Percentiles rank a stretch among this genome's conserved stretches.
These are phyloP conservation scores for Phymorhynchus buccinoides DNA, from an alignment of 1,140 invertebrate genomes.

Conservation along the genomic window DNA sequence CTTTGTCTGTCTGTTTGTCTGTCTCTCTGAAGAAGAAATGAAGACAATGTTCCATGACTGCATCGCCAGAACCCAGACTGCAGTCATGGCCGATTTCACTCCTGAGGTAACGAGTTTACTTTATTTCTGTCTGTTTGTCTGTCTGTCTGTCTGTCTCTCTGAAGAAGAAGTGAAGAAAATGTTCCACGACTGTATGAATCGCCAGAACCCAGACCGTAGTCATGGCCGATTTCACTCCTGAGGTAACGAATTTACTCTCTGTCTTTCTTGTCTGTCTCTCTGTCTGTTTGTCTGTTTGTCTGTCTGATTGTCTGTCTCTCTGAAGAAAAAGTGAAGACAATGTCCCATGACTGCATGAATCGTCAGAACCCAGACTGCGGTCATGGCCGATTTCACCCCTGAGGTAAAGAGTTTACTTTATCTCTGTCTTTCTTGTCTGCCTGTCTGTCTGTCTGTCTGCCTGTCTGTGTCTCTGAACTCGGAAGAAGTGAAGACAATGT, in stretches of 20 bases:
- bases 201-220: too few relatives aligned
- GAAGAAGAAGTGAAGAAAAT: not conserved
- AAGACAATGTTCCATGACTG: too few relatives aligned
- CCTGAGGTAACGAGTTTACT: too few relatives aligned
- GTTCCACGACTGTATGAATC: not conserved
- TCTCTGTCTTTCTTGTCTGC: not conserved
- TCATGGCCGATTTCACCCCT: too few relatives aligned
- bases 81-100: too few relatives aligned
- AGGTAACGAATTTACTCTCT: not conserved
- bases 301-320: not conserved
- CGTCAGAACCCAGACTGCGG: too few relatives aligned
- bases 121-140: too few relatives aligned
- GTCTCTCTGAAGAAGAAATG: not conserved
- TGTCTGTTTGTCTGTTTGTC: not conserved
- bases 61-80: too few relatives aligned
- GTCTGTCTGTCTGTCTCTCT: not conserved
- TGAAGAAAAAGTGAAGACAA: too few relatives aligned
- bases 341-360: too few relatives aligned
- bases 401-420: too few relatives aligned
- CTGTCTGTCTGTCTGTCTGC: not conserved
- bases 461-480: not conserved
- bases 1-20: not conserved
- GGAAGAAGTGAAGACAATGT: not conserved
- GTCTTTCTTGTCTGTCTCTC: not conserved
- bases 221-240: not conserved